Conservation (phyloP, 1,140 invertebrate species). For the Dreissena polymorpha region DNA sequence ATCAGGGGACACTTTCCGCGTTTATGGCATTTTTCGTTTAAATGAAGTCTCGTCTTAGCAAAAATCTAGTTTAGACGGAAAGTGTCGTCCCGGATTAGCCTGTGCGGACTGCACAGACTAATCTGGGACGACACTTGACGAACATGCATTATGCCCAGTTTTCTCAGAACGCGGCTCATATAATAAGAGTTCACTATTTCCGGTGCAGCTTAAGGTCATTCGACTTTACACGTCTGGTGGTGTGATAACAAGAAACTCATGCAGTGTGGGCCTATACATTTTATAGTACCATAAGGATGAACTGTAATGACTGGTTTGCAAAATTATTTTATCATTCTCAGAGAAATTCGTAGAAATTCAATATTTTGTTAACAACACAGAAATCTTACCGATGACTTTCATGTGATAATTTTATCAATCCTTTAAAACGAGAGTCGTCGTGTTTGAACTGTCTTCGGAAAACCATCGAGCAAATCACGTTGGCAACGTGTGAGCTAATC, state of each 20-base stretch:
- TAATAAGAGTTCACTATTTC: no score
- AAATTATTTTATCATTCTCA: neutral
- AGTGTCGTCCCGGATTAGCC: no score
- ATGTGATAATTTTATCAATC: constrained; percentile 10
- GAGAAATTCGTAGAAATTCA: neutral
- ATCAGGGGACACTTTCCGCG: no score
- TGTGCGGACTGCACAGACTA: no score
- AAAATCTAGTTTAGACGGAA: no score
- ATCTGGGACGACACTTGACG: no score
- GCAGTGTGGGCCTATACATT: neutral
- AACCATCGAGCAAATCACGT: constrained; percentile 21
- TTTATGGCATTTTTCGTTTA: no score
- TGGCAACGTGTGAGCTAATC: constrained; percentile 1
- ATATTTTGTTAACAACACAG: neutral
- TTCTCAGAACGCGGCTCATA: no score
- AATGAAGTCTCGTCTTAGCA: no score
- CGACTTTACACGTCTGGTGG: neutral
- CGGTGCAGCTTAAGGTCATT: neutral
- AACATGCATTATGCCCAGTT: no score
- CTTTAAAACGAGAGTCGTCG: constrained; percentile 10
- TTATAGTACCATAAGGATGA: neutral
- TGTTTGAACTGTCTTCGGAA: constrained; percentile 41
- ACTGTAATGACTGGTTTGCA: neutral
- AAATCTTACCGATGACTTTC: constrained; percentile 31
- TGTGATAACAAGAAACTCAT: neutral